Percentiles rank a stretch among this genome's conserved stretches.
These are phyloP conservation scores for Coregonus clupeaformis DNA, from an alignment of 2,113 vertebrate genomes.

Conservation along the genomic window DNA sequence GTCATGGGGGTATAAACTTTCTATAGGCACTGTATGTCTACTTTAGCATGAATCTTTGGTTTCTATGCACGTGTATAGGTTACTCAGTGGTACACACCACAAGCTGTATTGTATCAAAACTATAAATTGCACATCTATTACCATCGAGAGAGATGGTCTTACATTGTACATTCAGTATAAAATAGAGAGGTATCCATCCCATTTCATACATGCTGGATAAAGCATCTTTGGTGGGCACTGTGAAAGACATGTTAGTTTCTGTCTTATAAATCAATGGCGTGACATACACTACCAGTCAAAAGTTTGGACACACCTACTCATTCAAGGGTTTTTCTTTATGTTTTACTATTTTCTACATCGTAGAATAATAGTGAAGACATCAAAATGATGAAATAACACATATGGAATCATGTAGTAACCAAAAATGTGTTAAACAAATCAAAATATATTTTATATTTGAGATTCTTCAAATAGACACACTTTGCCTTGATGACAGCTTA, in stretches of 20 bases:
- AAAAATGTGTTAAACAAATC: too few species aligned
- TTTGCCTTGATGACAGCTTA: too few species aligned
- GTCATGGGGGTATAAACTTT: too few species aligned
- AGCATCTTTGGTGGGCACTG: conserved; percentile 16
- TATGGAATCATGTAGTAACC: too few species aligned
- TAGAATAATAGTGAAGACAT: too few species aligned
- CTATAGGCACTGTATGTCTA: background rate
- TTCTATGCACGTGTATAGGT: background rate
- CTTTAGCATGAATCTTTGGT: background rate
- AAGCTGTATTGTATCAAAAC: conserved; percentile 54
- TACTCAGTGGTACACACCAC: background rate
- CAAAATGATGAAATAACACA: too few species aligned
- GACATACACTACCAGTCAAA: conserved; percentile 2
- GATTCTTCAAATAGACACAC: too few species aligned
- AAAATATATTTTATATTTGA: too few species aligned
- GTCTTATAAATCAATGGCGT: conserved; percentile 4
- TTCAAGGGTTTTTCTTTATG: too few species aligned
- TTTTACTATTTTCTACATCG: too few species aligned
- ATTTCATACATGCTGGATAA: conserved; percentile 53
- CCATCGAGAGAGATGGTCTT: conserved; percentile 41
- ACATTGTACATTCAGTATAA: conserved; percentile 63
- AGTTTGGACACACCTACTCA: too few species aligned
- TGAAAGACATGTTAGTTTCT: conserved; percentile 33
- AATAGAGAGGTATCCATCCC: conserved; percentile 36
- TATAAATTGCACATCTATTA: conserved; percentile 71